Conservation (phyloP, 2,888 invertebrate genomes). For the Heliconius erato region DNA sequence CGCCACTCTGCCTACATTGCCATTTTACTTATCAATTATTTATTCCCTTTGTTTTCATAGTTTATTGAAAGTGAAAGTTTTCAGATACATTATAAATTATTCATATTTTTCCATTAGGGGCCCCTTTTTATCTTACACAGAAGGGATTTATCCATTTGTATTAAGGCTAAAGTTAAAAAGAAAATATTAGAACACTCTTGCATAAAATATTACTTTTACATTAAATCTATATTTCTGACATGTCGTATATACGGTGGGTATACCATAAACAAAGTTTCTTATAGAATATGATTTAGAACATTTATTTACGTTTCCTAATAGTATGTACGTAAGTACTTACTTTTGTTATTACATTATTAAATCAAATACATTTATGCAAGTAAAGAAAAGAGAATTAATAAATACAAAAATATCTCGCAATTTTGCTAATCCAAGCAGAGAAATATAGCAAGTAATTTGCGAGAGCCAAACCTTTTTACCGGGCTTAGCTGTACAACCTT, state of each 20-base stretch:
- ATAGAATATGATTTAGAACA: background rate
- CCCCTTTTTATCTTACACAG: constrained; percentile 40
- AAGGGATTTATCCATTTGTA: constrained; percentile 45
- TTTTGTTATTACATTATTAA: background rate
- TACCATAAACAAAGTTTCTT: background rate
- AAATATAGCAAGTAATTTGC: no score
- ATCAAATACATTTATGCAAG: no score
- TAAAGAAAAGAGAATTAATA: no score
- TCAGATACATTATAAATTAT: constrained; percentile 45
- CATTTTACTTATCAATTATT: constrained; percentile 35
- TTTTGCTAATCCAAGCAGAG: no score
- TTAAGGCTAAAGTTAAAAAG: constrained; percentile 34
- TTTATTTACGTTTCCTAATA: background rate
- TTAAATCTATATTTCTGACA: background rate
- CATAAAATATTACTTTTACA: constrained; percentile 19
- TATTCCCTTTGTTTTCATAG: constrained; percentile 30
- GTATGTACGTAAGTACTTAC: background rate
- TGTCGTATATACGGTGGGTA: background rate
- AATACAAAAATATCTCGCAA: no score
- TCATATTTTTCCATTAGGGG: constrained; percentile 47
- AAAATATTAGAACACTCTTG: constrained; percentile 11
- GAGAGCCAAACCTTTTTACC: no score
- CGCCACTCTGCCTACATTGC: constrained; percentile 29
- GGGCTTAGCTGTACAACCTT: no score
- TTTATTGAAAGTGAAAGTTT: constrained; percentile 41